A percentile compares a stretch with the other conserved stretches of the same genome.
phyloP scores from a whole-genome alignment of 2,113 vertebrate species.

The Erpornis zantholeuca region DNA sequence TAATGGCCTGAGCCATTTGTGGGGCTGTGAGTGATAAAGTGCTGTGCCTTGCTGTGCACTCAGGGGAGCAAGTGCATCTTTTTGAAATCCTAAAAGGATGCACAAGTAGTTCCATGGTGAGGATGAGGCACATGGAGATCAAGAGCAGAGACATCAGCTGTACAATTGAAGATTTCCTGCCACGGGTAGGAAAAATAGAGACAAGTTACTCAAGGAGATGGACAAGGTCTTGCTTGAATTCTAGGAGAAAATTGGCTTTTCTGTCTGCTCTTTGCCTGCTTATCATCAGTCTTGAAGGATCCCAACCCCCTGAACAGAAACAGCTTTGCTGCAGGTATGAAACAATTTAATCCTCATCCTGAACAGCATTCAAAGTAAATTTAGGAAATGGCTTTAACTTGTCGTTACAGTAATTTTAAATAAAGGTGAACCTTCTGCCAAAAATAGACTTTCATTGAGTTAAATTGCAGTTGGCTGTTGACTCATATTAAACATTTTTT shows the following conservation, averaged over 20 bases:
- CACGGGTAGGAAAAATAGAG: neutral
- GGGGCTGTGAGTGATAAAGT: neutral
- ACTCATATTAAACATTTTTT: neutral
- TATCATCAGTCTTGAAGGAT: slow-evolving; percentile 22
- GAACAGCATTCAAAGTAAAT: neutral
- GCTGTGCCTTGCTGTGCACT: neutral
- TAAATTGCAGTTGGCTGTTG: neutral
- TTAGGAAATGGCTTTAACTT: neutral
- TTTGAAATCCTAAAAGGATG: neutral
- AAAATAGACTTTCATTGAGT: slow-evolving; percentile 32
- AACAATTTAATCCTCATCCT: neutral
- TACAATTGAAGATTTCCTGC: slow-evolving; percentile 15
- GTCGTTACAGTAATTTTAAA: neutral
- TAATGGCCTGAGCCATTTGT: neutral
- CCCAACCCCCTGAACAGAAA: neutral
- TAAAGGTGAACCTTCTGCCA: neutral
- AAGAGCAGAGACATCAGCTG: neutral
- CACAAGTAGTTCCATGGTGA: neutral
- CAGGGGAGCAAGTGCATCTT: neutral
- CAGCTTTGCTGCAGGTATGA: neutral
- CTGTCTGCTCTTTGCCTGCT: neutral
- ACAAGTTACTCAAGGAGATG: slow-evolving; percentile 4
- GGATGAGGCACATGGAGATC: neutral
- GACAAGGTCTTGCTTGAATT: slow-evolving; percentile 1
- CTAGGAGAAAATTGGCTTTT: slow-evolving; percentile 32